phyloP scores from a whole-genome alignment of 2,888 invertebrate genomes.

The Drosophila anceps region DNA sequence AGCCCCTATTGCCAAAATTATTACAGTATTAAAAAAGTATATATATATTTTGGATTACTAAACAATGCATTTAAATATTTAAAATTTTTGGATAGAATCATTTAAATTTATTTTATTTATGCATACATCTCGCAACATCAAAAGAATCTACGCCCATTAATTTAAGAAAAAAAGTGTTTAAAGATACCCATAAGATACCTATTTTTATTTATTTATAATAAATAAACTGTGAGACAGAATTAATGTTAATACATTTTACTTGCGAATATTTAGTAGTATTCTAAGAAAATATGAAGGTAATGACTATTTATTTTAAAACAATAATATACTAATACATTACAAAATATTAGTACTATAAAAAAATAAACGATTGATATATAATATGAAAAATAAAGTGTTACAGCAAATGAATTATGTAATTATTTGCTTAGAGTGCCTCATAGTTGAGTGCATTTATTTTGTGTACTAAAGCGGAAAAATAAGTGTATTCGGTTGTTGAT shows the following conservation, averaged over 20 bases:
- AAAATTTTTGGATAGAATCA: constrained; percentile 12
- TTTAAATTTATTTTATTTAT: constrained; percentile 30
- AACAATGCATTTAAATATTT: neutral
- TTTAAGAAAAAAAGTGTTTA: constrained; percentile 34
- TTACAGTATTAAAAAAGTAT: constrained; percentile 4
- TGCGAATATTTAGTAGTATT: neutral
- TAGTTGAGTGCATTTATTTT: constrained; percentile 3
- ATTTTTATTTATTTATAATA: neutral
- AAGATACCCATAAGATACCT: neutral
- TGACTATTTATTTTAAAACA: neutral
- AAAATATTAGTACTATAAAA: too few species aligned
- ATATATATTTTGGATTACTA: neutral
- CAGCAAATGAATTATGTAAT: neutral
- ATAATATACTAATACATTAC: too few species aligned
- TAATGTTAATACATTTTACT: neutral
- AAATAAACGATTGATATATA: neutral
- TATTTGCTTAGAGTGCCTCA: constrained; percentile 12
- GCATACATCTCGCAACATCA: constrained; percentile 39
- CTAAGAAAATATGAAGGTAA: neutral
- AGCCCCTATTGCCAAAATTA: constrained; percentile 22
- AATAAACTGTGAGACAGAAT: neutral
- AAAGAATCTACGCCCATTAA: constrained; percentile 42
- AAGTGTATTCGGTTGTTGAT: constrained; percentile 54
- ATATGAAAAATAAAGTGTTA: neutral
- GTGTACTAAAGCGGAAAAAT: constrained; percentile 31